phyloP scores from a whole-genome alignment of 2,888 invertebrate species.

The Caenorhabditis sp. region DNA sequence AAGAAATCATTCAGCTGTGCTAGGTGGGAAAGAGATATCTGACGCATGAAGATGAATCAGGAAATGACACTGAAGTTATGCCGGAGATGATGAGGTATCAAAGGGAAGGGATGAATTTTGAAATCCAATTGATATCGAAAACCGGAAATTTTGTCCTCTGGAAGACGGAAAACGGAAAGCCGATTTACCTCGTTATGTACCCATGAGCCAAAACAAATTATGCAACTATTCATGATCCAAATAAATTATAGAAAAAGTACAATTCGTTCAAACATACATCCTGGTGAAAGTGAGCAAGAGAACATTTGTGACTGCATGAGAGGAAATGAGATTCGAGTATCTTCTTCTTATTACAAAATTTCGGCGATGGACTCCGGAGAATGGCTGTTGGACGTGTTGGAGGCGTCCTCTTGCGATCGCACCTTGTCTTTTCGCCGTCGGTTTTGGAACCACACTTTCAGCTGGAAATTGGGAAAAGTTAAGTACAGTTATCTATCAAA shows the following conservation, averaged over 20 bases:
- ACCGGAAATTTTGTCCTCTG: no score
- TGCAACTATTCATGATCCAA: neutral
- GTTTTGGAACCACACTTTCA: conserved; percentile 76
- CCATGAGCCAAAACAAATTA: no score
- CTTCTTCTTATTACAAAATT: neutral
- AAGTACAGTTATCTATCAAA: neutral
- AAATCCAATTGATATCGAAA: no score
- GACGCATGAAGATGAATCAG: no score
- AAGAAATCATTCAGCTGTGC: no score
- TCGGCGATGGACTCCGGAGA: conserved; percentile 4
- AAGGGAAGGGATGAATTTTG: no score
- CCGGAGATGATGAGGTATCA: no score
- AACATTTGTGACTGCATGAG: neutral
- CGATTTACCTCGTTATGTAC: no score
- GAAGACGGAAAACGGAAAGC: no score
- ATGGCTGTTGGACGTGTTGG: conserved; percentile 9
- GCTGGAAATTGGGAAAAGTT: conserved; percentile 49
- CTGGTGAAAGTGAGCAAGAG: conserved; percentile 3
- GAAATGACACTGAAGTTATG: no score
- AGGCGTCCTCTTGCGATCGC: conserved; percentile 45
- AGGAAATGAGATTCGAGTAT: neutral
- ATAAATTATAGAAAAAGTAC: neutral
- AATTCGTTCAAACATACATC: neutral
- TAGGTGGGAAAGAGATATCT: no score
- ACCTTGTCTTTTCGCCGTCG: conserved; percentile 71